Base-by-base conservation (phyloP, 1,140 invertebrate genomes). In the Leucophenga varia region DNA sequence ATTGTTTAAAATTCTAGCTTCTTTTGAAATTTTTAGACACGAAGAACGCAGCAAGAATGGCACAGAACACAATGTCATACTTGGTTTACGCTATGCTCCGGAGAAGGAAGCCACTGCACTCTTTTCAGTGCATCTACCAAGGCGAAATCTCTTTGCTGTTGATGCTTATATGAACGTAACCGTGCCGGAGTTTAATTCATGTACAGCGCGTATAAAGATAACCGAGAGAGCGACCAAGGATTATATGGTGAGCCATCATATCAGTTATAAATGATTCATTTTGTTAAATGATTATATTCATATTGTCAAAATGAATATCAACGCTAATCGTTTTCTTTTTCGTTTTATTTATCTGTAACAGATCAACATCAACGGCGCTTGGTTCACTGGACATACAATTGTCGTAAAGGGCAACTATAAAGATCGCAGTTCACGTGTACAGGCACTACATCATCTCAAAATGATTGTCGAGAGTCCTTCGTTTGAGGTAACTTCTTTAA, bases 371-470 rank as follows among this genome's bases (percentile, higher is more conserved):
- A 76, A 80, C 3, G 87, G 86, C 0, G 80, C 84, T 0, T 90
- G 88, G 88, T 90, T 91, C 60, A 89, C 86, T 45, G 87, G 87
- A 2, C 84, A 88, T 41, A 87, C 84, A 31, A 77, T 87, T 19
- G 81, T 81, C 3, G 75, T 84, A 1, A 80, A 81, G 32, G 88
- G 86, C 2, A 78, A 82, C 5, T 91, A 90, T 57, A 81, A 84
- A 39, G 87, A 90, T 61, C 80, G 79, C 54, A 88, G 86, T 0
- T 82, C 81, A 3, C 73, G 78, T 0, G 78, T 80, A 6, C 67
- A 82, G 41, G 79, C 80, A 0, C 82, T 82, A 47, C 83, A 88
- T 45, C 80, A 81, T 14, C 43, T 90, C 0, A 90, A 90, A 60
- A 59, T 88, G 9, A 63, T 87, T 1, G 59, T 88, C 1, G 84